These are phyloP conservation scores for Syngnathus rostellatus DNA, from an alignment of 2,797 vertebrate species.

Conservation along the genomic window DNA sequence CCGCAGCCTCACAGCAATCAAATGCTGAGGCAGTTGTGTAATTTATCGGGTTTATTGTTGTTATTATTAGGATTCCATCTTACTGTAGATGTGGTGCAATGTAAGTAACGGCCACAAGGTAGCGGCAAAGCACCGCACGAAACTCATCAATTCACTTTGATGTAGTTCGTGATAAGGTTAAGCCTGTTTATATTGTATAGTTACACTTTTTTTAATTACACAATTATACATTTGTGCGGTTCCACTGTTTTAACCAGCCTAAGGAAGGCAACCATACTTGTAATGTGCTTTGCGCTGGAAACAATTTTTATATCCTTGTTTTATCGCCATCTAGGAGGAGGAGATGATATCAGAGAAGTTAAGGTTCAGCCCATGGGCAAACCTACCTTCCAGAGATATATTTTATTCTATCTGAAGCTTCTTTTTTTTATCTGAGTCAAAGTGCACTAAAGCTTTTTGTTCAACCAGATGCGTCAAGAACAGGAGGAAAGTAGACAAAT, in stretches of 20 bases:
- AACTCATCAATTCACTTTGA: neutral
- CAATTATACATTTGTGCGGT: neutral
- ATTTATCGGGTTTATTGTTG: neutral
- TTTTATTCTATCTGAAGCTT: neutral
- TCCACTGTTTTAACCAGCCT: neutral
- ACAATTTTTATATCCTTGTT: neutral
- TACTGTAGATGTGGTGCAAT: neutral
- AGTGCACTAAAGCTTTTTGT: neutral
- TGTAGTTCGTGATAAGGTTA: neutral
- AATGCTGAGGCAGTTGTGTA: neutral
- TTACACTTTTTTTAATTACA: neutral
- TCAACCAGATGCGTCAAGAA: neutral
- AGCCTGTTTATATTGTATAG: too few species aligned
- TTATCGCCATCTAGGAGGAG: constrained; percentile 31
- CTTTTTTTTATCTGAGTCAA: neutral
- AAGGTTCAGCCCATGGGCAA: constrained; percentile 23
- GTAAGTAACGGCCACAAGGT: neutral
- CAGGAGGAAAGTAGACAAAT: neutral
- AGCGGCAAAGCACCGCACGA: neutral
- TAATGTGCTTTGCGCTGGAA: neutral
- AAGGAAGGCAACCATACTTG: neutral
- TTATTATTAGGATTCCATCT: neutral
- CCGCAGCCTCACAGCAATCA: neutral
- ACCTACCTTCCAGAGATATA: constrained; percentile 1
- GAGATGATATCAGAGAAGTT: constrained; percentile 26